A percentile compares a stretch with the other conserved stretches of the same genome.
These are phyloP conservation scores for human (Homo sapiens) DNA, from an alignment of 2,113 vertebrate genomes.

Conservation along the genomic window DNA sequence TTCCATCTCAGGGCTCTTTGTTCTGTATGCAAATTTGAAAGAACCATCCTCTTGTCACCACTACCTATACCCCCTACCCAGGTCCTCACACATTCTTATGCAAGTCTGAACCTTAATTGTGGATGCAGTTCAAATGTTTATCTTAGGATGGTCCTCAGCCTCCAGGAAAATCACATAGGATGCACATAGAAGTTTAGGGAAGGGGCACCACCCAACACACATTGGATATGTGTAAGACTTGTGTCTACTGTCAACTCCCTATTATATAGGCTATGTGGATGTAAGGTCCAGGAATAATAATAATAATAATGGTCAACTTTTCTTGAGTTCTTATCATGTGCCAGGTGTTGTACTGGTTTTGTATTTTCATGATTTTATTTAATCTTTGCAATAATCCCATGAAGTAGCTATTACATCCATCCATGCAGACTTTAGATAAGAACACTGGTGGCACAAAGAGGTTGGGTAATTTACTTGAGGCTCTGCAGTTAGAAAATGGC, in stretches of 20 bases:
- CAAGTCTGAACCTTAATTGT: neutral
- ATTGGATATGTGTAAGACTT: neutral
- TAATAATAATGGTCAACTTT: neutral
- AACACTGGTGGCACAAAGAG: neutral
- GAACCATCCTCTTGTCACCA: neutral
- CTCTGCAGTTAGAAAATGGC: neutral
- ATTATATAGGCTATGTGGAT: neutral
- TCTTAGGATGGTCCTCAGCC: neutral
- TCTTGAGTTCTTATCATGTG: neutral
- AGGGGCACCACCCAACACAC: neutral
- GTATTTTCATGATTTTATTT: neutral
- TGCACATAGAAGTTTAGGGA: neutral
- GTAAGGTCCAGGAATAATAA: neutral
- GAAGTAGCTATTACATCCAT: neutral
- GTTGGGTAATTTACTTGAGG: neutral
- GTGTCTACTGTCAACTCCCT: neutral
- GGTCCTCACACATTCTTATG: neutral
- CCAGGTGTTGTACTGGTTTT: neutral
- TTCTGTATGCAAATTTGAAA: neutral
- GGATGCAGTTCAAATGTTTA: neutral
- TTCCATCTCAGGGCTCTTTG: neutral
- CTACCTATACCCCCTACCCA: neutral
- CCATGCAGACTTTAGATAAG: neutral
- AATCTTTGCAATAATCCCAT: neutral
- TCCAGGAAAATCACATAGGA: neutral